Base-by-base conservation (phyloP, 1,140 invertebrate genomes). In the Nasonia vitripennis region DNA sequence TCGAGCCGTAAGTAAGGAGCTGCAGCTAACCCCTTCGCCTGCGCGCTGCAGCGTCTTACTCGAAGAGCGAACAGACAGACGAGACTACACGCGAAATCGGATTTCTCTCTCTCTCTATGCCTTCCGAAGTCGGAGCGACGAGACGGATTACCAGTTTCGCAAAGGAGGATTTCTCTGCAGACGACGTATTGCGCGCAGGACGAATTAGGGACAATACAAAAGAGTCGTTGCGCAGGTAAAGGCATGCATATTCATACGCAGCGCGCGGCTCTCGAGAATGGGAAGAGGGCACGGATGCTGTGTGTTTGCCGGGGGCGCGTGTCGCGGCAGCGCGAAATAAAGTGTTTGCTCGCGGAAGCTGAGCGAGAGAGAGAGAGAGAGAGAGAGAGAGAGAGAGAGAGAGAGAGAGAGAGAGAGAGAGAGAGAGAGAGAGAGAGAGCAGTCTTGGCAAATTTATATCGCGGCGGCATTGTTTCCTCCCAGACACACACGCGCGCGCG, bases 71-170 rank as follows among this genome's bases (percentile, higher is more conserved):
- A 12, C 48, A 12, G 31, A 67, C 48, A 62, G 27, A 2, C 27
- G 55, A 77, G 71, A 67, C 45, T 71, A 67, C 51, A 14, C 20
- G n/a, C 2, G 81, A 67, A 75, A 83, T 83, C 51, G 51, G 55
- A 77, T 77, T 83, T 83, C n/a, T 17, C 70, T 17, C 48, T 17
- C 70, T 17, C 48, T 37, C 34, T 27, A n/a, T 67, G 3, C 37
- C 37, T 31, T 45, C 20, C 17, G 9, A 74, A 27, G 62, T 83
- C 41, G 31, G n/a, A 20, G 71, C 67, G 37, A 31, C 12, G 12
- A 45, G 41, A 27, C 11, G 73, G 73, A 83, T 77, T 83, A 74
- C 48, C 27, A 7, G 34, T 51, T 55, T 55, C 11, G 2, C 48
- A 51, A 51, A 17, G 48, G 1, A 51, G 2, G 48, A 51, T 10